Evolutionary conservation across 2,888 invertebrate species (phyloP), one percentile per base, ranked within the genome.

Genomic region (Lymantria dispar): DNA sequence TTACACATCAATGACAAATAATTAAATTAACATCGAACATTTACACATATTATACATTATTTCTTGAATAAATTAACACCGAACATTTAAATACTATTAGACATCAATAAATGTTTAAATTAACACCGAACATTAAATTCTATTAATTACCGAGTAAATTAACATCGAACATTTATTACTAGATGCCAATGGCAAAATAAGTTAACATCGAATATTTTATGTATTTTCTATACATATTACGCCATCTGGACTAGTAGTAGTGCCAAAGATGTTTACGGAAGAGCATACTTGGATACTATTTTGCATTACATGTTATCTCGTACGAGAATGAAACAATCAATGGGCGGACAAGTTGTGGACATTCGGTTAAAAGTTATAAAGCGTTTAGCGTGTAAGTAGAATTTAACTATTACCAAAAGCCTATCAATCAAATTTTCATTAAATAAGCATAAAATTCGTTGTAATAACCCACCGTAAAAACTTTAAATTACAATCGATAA

Each of bases 401-500:
- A 40, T 22, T 42, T 68, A 72, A 68, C 64, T 33, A 33, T 64
- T 61, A 44, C 52, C 58, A 56, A 59, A 50, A 47, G 43, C 43
- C 44, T 33, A 51, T 45, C 13, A 50, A 48, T 52, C 44, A 43
- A 39, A 9, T 37, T 47, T 48, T 47, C 43, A 50, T 39, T 52
- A 53, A 52, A 43, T 56, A 59, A 53, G 54, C 56, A 42, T 48
- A 76, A 78, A 68, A 72, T 87, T 87, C 87, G 87, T 87, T 87
- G 87, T 86, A 64, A 67, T 60, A 86, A 87, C 86, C 87, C 84
- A 85, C 85, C 70, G 58, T 70, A 60, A 70, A 69, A 62, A 56
- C 56, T 60, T 51, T 36, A 54, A 58, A 66, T 62, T 64, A 65
- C 50, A 42, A 52, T 56, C 50, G 48, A 40, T 56, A 58, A 48